These are phyloP conservation scores for Falco cherrug DNA, from an alignment of 2,797 vertebrate species.

Conservation along the genomic window DNA sequence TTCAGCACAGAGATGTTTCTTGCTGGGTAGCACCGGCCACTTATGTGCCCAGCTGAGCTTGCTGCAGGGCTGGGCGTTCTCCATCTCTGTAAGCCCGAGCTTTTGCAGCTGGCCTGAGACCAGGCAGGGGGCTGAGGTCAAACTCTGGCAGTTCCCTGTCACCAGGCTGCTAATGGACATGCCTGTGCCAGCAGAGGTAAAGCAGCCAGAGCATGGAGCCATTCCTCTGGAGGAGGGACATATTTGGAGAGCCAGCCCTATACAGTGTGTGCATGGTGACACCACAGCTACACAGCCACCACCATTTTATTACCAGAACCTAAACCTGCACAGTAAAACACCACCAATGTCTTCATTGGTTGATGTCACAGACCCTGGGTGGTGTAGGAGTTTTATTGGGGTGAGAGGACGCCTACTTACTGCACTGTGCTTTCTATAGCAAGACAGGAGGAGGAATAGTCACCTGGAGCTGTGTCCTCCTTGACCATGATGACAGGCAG, in stretches of 20 bases:
- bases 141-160: neutral
- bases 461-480: neutral
- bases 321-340: neutral
- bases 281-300: neutral
- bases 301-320: neutral
- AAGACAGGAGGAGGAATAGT: neutral
- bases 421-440: neutral
- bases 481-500: neutral
- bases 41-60: neutral
- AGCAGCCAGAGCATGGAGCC: neutral
- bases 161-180: neutral
- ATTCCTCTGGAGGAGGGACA: neutral
- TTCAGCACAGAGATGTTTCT: neutral
- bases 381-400: neutral
- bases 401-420: neutral
- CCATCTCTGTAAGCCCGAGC: rapidly evolving
- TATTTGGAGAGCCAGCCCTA: neutral
- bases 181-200: neutral
- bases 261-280: neutral
- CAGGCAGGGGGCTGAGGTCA: neutral
- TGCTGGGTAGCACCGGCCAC: neutral
- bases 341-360: neutral
- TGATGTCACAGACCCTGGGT: neutral
- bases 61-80: neutral
- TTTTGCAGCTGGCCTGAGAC: neutral